Conservation (phyloP, 2,888 invertebrate genomes). For the Cactoblastis cactorum region DNA sequence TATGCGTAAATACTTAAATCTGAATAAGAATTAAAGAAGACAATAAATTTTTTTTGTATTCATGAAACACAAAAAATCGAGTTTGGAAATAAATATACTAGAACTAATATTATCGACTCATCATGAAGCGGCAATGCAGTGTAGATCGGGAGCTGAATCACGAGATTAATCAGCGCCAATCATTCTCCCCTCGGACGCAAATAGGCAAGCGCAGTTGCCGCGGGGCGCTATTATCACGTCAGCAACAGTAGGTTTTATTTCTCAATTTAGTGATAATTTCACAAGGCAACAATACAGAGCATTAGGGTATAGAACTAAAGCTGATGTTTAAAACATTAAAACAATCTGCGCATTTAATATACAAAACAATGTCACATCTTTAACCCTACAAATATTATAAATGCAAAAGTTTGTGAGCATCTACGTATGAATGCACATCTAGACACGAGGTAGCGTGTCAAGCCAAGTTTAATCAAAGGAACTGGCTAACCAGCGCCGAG, state of each 20-base stretch:
- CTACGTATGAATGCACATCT: too few species aligned
- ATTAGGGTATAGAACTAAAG: background rate
- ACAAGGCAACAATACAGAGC: conserved; percentile 34
- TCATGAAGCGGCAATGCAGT: background rate
- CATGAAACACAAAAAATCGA: too few species aligned
- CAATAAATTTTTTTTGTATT: too few species aligned
- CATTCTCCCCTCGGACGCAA: conserved; percentile 43
- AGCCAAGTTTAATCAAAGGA: too few species aligned
- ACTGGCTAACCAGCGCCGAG: too few species aligned
- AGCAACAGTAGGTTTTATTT: conserved; percentile 58
- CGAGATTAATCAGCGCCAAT: conserved; percentile 27
- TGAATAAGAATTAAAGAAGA: too few species aligned
- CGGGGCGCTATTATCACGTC: conserved; percentile 62
- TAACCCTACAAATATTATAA: too few species aligned
- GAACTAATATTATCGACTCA: conserved; percentile 3
- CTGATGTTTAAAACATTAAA: background rate
- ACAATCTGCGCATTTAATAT: too few species aligned
- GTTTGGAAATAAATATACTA: background rate
- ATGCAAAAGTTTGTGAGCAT: too few species aligned
- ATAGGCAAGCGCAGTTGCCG: conserved; percentile 50
- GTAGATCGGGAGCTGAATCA: conserved; percentile 17
- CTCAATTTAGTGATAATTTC: conserved; percentile 74
- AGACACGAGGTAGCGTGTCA: too few species aligned
- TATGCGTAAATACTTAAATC: too few species aligned
- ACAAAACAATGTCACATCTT: too few species aligned